phyloP scores from a whole-genome alignment of 1,140 invertebrate species.

The Cydia fagiglandana region DNA sequence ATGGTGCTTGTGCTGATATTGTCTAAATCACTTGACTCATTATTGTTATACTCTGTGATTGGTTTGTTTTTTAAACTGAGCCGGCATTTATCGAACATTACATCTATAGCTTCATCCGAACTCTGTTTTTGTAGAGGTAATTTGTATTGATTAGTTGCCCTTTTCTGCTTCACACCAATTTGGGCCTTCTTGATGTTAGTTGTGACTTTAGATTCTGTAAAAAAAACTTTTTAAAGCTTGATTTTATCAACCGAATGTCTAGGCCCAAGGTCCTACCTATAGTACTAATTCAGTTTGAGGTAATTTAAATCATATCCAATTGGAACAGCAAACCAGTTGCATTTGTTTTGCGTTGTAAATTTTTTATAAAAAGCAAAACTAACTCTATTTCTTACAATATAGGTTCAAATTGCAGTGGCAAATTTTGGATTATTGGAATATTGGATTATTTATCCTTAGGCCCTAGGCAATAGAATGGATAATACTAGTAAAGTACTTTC shows the following conservation, averaged over 20 bases:
- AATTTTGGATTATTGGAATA: too few relatives aligned
- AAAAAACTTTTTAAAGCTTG: slow-evolving; percentile 31
- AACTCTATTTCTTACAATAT: too few relatives aligned
- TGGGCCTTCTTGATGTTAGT: slow-evolving; percentile 52
- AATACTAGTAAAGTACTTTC: slow-evolving; percentile 2
- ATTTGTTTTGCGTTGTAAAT: too few relatives aligned
- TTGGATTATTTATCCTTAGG: too few relatives aligned
- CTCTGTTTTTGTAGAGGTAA: slow-evolving; percentile 48
- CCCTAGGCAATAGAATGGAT: background rate
- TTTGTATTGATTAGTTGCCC: slow-evolving; percentile 47
- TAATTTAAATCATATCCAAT: too few relatives aligned
- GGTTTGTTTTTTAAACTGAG: slow-evolving; percentile 58
- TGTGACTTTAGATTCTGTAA: slow-evolving; percentile 44
- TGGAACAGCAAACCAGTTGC: too few relatives aligned
- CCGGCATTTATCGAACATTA: slow-evolving; percentile 66
- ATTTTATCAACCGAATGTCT: slow-evolving; percentile 7
- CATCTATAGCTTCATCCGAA: slow-evolving; percentile 61
- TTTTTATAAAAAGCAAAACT: too few relatives aligned
- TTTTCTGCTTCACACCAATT: slow-evolving; percentile 52
- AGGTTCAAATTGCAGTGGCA: too few relatives aligned
- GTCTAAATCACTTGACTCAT: slow-evolving; percentile 39
- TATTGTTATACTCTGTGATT: slow-evolving; percentile 36
- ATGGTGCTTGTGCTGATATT: slow-evolving; percentile 36
- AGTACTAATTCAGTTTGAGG: too few relatives aligned
- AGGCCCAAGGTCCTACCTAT: too few relatives aligned